Evolutionary conservation across 2,113 vertebrate species (phyloP).

Genomic region (Galeopterus variegatus): DNA sequence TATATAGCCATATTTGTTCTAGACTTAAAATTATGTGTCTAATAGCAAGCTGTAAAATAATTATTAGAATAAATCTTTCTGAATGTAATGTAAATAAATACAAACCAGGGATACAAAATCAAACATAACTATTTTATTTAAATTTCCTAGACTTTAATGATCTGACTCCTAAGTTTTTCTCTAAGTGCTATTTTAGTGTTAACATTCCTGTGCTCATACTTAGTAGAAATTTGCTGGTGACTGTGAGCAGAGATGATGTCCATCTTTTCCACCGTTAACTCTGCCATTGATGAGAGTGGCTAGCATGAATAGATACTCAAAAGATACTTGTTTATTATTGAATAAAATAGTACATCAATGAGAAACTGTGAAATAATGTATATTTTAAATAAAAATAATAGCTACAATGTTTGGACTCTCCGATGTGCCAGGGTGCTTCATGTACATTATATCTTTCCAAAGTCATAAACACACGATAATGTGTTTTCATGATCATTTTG

Average conservation of each 20-base stretch:
- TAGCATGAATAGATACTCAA: neutral
- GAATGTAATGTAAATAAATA: constrained; percentile 2
- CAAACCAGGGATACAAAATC: constrained; percentile 26
- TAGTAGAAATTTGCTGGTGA: neutral
- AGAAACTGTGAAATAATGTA: neutral
- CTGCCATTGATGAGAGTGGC: neutral
- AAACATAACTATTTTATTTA: neutral
- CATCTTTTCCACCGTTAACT: neutral
- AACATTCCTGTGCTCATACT: neutral
- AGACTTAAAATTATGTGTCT: neutral
- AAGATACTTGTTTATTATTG: neutral
- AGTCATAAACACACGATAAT: neutral
- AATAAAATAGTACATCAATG: neutral
- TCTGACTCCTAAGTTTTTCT: neutral
- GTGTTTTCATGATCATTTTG: neutral
- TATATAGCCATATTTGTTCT: neutral
- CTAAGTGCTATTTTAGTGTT: neutral
- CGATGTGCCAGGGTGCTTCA: neutral
- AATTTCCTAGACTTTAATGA: neutral
- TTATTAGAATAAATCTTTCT: neutral
- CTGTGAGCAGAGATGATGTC: neutral
- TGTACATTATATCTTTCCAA: neutral
- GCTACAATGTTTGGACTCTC: neutral
- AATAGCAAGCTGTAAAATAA: constrained; percentile 13
- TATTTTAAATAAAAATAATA: neutral